Conservation (phyloP, 2,797 vertebrate genomes). For the Mico argentatus region DNA sequence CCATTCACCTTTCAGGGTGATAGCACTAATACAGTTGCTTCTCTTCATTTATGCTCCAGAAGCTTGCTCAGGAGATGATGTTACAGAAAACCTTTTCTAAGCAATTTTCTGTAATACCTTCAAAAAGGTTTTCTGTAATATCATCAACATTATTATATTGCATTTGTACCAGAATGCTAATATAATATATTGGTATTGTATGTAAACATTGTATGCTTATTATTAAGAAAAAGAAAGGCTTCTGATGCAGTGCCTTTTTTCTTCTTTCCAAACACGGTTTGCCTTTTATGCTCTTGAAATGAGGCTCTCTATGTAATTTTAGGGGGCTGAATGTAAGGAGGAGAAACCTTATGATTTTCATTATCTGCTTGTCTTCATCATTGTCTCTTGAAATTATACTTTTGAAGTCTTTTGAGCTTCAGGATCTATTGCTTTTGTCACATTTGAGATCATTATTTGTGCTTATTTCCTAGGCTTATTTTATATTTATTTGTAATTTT, state of each 20-base stretch:
- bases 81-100: background rate
- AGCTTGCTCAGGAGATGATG: background rate
- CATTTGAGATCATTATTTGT: background rate
- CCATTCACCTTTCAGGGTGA: conserved; percentile 62
- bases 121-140: background rate
- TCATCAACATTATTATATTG: background rate
- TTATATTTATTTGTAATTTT: conserved; percentile 23
- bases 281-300: background rate
- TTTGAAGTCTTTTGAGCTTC: background rate
- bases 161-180: background rate
- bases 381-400: background rate
- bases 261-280: background rate
- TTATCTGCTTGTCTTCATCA: background rate
- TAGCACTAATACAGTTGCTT: conserved; percentile 38
- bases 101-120: background rate
- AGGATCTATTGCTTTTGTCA: conserved; percentile 26
- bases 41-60: conserved; percentile 50
- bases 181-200: background rate
- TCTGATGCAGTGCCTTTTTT: background rate
- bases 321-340: background rate
- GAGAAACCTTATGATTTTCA: background rate
- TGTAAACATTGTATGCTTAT: background rate
- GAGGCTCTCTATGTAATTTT: background rate
- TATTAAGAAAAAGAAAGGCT: background rate
- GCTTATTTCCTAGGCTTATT: conserved; percentile 9